Base-by-base conservation (phyloP, 2,888 invertebrate genomes). In the Phalera bucephala region DNA sequence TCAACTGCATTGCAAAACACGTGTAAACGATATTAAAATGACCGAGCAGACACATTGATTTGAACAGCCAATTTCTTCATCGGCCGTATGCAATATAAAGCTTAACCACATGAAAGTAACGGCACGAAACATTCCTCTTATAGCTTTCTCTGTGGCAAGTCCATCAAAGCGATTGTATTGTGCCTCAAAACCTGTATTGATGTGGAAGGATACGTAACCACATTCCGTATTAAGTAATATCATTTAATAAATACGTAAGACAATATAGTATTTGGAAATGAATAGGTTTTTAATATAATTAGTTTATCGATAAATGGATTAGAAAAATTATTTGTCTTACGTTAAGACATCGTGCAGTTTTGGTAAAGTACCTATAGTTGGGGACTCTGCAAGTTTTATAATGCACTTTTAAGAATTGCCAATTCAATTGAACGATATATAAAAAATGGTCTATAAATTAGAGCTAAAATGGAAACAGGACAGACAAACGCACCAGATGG, bases 41-140 rank as follows among this genome's bases (percentile, higher is more conserved):
- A 56, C 55, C 36, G 43, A 38, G 19, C 37, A 40, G 45, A 49
- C 45, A 46, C 42, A 52, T 54, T 51, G 47, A 56, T 54, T 61
- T 42, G 46, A 62, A 56, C 55, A 61, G 38, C 49, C 59, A 66
- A 71, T 72, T 62, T 62, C 64, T 58, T 62, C 61, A 57, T 45
- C 45, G 48, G 40, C 40, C 36, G 37, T 52, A 49, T 36, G 54
- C 55, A 64, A 60, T 60, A 55, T 60, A 65, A 72, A 75, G 71
- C 70, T 72, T 60, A 50, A 60, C 72, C 65, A 65, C 67, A 74
- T 72, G 75, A 80, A 79, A 76, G 79, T 65, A 62, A 66, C 73
- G 73, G 66, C 73, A 66, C 60, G 45, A 45, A 57, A 53, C 61
- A 60, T 60, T 64, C 55, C 64, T 56, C 59, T 43, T 58, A 61